Evolutionary conservation across 2,888 invertebrate species (phyloP).

Genomic region (Habroteleia sp.): DNA sequence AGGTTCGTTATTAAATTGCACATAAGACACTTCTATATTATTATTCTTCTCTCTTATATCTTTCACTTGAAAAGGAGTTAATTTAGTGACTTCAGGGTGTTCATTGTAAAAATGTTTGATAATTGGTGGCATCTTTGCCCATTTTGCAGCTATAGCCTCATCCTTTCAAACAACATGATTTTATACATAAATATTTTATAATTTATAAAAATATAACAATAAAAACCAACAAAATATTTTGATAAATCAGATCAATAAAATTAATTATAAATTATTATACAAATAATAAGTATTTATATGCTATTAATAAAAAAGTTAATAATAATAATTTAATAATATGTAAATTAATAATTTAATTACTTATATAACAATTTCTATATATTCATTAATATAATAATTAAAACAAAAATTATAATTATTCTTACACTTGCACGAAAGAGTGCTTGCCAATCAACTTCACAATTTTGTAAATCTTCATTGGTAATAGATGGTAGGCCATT

Average conservation of each 20-base stretch:
- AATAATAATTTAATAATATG: no score
- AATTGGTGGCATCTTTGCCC: slow-evolving; percentile 86
- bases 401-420: no score
- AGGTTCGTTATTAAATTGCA: slow-evolving; percentile 82
- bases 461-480: slow-evolving; percentile 73
- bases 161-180: slow-evolving; percentile 66
- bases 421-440: slow-evolving; percentile 2
- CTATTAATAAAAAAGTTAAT: no score
- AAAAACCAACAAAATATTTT: no score
- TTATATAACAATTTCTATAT: no score
- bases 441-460: slow-evolving; percentile 29
- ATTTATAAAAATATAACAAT: no score
- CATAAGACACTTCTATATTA: slow-evolving; percentile 87
- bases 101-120: slow-evolving; percentile 92
- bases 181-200: neutral
- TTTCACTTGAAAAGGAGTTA: slow-evolving; percentile 85
- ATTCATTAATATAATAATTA: no score
- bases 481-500: slow-evolving; percentile 74
- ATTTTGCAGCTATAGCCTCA: no score
- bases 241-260: no score
- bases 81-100: slow-evolving; percentile 85
- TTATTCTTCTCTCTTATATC: slow-evolving; percentile 86
- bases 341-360: no score
- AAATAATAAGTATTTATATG: no score
- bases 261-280: no score